Percentiles rank a stretch among this genome's conserved stretches.
Conservation (phyloP, 2,888 invertebrate genomes). For the Corbicula japonica region DNA sequence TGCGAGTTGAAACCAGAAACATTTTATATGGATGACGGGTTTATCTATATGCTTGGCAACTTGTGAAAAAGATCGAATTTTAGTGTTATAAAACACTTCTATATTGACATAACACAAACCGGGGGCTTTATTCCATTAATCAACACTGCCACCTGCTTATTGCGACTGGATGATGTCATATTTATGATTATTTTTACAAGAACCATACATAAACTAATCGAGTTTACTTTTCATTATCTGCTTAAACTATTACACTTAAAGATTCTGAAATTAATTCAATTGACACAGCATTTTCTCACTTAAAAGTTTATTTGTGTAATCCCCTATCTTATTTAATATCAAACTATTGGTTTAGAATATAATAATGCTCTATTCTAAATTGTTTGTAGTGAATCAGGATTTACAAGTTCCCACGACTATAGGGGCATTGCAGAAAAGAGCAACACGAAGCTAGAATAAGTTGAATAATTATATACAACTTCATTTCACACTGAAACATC, state of each 20-base stretch:
- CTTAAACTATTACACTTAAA: constrained; percentile 15
- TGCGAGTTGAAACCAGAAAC: too few relatives aligned
- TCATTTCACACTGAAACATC: constrained; percentile 32
- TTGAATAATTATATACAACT: constrained; percentile 39
- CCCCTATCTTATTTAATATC: constrained; percentile 24
- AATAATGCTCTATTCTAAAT: constrained; percentile 24
- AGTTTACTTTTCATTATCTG: constrained; percentile 40
- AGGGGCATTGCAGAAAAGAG: neutral
- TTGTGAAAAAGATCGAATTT: too few relatives aligned
- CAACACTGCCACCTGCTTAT: constrained; percentile 28
- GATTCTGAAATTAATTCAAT: constrained; percentile 33
- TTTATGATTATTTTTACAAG: constrained; percentile 13
- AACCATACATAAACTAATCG: constrained; percentile 26
- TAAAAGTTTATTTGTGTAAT: constrained; percentile 45
- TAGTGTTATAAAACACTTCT: too few relatives aligned
- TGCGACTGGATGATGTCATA: constrained; percentile 19
- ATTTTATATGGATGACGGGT: too few relatives aligned
- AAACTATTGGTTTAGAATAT: constrained; percentile 20
- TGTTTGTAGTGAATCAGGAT: constrained; percentile 17
- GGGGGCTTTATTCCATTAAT: constrained; percentile 10
- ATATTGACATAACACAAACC: neutral
- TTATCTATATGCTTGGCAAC: too few relatives aligned
- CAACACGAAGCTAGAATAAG: constrained; percentile 15
- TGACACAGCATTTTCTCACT: constrained; percentile 27
- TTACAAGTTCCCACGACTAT: constrained; percentile 30